Percentiles rank a stretch among this genome's conserved stretches.
Conservation (phyloP, 2,113 vertebrate species). For the Archilochus colubris region DNA sequence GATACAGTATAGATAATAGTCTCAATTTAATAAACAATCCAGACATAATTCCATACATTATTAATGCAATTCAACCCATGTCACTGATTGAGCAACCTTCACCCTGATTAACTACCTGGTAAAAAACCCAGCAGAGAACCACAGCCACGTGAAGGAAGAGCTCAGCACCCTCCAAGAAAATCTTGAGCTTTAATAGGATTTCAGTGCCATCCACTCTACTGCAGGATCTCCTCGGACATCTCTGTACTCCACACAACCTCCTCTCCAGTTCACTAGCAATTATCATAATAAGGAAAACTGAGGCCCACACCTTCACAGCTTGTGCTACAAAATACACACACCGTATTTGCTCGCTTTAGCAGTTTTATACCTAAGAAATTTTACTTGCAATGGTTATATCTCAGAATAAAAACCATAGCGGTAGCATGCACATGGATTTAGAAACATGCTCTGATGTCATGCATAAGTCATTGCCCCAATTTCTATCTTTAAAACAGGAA, state of each 20-base stretch:
- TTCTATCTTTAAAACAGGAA: neutral
- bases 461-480: neutral
- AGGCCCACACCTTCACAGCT: neutral
- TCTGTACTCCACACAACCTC: neutral
- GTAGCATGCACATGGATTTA: neutral
- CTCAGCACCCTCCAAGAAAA: neutral
- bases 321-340: neutral
- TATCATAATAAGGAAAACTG: neutral
- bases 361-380: neutral
- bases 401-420: neutral
- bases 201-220: neutral
- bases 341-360: neutral
- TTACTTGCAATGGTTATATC: neutral
- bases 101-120: neutral
- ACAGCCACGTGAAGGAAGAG: fast-evolving
- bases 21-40: neutral
- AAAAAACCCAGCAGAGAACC: neutral
- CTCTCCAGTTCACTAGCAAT: neutral
- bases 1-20: neutral
- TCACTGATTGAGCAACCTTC: neutral
- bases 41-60: neutral
- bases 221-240: neutral
- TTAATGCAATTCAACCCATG: neutral
- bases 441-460: neutral
- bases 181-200: neutral